phyloP scores from a whole-genome alignment of 2,888 invertebrate genomes.

The Scaptomyza parva region DNA sequence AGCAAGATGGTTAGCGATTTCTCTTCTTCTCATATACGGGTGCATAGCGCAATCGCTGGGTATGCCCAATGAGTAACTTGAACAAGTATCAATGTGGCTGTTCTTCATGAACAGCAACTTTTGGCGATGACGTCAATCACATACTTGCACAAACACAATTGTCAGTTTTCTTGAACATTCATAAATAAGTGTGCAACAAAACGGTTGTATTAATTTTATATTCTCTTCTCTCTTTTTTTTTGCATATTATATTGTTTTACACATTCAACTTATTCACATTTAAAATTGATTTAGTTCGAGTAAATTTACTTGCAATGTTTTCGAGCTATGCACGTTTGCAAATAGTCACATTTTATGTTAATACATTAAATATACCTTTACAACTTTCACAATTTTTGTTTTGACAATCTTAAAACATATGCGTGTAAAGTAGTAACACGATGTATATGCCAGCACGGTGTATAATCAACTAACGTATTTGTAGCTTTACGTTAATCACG shows the following conservation, averaged over 20 bases:
- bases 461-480: slow-evolving; percentile 48
- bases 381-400: slow-evolving; percentile 65
- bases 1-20: slow-evolving; percentile 55
- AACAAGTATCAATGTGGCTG: slow-evolving; percentile 10
- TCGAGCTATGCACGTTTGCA: slow-evolving; percentile 9
- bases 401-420: slow-evolving; percentile 22
- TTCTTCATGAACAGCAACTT: not conserved
- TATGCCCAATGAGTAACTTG: slow-evolving; percentile 43
- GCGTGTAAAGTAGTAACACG: slow-evolving; percentile 22
- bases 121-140: slow-evolving; percentile 38
- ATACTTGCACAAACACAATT: slow-evolving; percentile 1
- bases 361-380: slow-evolving; percentile 51
- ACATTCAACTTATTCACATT: not conserved
- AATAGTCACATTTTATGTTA: slow-evolving; percentile 43
- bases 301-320: not conserved
- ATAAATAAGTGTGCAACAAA: not conserved
- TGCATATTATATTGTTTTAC: not conserved
- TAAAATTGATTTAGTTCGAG: not conserved
- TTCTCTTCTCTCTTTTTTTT: not conserved
- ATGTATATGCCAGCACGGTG: slow-evolving; percentile 49
- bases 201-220: not conserved
- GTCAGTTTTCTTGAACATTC: not conserved
- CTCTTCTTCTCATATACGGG: slow-evolving; percentile 69
- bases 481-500: slow-evolving; percentile 30
- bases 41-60: slow-evolving; percentile 74